Evolutionary conservation across 2,888 invertebrate genomes (phyloP).

Genomic region (Anagyrus pseudococci): DNA sequence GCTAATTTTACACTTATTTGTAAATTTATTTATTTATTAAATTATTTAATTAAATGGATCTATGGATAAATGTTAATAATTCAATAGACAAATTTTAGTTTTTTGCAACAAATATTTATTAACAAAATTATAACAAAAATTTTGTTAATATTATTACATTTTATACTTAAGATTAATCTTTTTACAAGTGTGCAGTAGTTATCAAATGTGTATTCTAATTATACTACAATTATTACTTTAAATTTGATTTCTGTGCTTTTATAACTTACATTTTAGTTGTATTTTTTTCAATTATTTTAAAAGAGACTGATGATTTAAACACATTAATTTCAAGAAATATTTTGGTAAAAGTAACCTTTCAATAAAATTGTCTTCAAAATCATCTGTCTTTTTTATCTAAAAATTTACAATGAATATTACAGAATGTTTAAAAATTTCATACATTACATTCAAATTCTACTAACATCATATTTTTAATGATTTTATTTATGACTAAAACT

Average conservation of each 20-base stretch:
- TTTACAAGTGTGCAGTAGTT: slow-evolving; percentile 1
- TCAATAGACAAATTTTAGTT: not conserved
- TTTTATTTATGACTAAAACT: slow-evolving; percentile 20
- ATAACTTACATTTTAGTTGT: not conserved
- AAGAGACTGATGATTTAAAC: not conserved
- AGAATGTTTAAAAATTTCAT: slow-evolving; percentile 4
- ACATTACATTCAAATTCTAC: not conserved
- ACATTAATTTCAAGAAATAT: not conserved
- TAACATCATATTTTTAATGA: not conserved
- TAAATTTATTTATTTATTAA: slow-evolving; percentile 22
- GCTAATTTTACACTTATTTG: slow-evolving; percentile 26
- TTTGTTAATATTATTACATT: slow-evolving; percentile 13
- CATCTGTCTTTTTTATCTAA: not conserved
- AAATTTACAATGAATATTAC: not conserved
- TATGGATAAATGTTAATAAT: not conserved
- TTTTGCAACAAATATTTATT: slow-evolving; percentile 20
- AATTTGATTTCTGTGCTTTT: not conserved
- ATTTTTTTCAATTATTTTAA: not conserved
- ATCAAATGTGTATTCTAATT: not conserved
- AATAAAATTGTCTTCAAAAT: not conserved
- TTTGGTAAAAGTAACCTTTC: not conserved
- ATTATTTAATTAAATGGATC: not conserved
- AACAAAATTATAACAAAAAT: slow-evolving; percentile 18
- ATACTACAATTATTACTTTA: not conserved
- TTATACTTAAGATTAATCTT: too few species aligned